phyloP scores from a whole-genome alignment of 2,797 vertebrate species.

The Furcifer pardalis region DNA sequence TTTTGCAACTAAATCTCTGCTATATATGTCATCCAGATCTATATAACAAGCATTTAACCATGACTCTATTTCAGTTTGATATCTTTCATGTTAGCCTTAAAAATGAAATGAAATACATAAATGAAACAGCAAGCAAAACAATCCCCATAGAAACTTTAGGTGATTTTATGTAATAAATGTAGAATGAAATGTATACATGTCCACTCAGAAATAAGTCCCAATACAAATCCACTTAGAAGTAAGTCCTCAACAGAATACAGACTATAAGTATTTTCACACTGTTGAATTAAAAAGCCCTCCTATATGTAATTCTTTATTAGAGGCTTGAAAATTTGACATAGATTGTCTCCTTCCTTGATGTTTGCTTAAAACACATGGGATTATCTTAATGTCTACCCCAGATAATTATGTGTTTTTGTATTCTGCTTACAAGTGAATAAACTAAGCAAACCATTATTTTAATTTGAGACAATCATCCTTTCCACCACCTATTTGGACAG shows the following conservation, averaged over 20 bases:
- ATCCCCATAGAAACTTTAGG: not conserved
- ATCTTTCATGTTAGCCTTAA: not conserved
- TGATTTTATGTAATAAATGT: not conserved
- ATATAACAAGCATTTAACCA: not conserved
- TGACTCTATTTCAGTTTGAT: not conserved
- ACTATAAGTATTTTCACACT: not conserved
- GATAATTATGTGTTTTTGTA: not conserved
- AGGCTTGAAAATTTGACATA: not conserved
- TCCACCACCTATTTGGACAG: not conserved
- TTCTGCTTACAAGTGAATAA: not conserved
- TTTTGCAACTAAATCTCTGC: not conserved
- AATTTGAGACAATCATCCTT: not conserved
- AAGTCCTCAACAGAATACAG: not conserved
- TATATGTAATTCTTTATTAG: not conserved
- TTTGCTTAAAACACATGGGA: not conserved
- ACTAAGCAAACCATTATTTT: not conserved
- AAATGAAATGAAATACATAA: accelerated
- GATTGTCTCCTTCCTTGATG: not conserved
- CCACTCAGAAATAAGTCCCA: not conserved
- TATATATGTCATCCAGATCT: not conserved
- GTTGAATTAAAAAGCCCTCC: not conserved
- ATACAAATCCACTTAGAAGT: not conserved
- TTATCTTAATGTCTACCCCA: not conserved
- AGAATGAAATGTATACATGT: not conserved
- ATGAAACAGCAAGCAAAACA: not conserved